Percentiles rank a stretch among this genome's conserved stretches.
phyloP scores from a whole-genome alignment of 2,113 vertebrate species.

The Danio rerio region GRCz12tu NC_133182.1:25453501-25454000 shows the following conservation, averaged over 20 bases:
- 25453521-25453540: background rate
- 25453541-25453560: background rate
- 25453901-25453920: conserved; percentile 36
- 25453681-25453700: conserved; percentile 70
- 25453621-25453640: conserved; percentile 52
- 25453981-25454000: conserved; percentile 54
- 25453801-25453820: conserved; percentile 40
- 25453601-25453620: conserved; percentile 49
- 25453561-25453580: too few relatives aligned
- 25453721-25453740: conserved; percentile 24
- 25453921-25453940: background rate
- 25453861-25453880: background rate
- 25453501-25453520: too few relatives aligned
- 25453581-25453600: background rate
- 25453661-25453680: conserved; percentile 70
- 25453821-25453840: conserved; percentile 22
- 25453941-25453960: conserved; percentile 21
- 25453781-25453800: conserved; percentile 45
- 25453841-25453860: conserved; percentile 12
- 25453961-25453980: conserved; percentile 2
- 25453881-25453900: background rate
- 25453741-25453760: conserved; percentile 8
- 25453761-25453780: background rate
- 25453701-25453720: conserved; percentile 60
- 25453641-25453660: conserved; percentile 65